Base-by-base conservation (phyloP, 2,113 vertebrate species). In the Sinosuthora webbiana region DNA sequence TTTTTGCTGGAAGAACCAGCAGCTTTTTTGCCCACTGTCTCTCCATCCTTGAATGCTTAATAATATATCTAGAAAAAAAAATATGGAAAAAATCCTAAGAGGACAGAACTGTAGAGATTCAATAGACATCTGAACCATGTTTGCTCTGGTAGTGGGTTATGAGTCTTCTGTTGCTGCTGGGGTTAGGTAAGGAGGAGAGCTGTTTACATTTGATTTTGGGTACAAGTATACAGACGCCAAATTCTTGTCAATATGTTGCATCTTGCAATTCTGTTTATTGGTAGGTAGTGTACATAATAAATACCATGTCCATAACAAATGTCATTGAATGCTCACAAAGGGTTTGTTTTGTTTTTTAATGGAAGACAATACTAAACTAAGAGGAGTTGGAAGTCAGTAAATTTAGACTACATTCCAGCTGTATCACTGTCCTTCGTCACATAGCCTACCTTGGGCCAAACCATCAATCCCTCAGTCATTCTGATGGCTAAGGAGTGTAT, bases 151-250 rank as follows among this genome's bases (percentile, higher is more conserved):
- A 81, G 60, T 57, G 57, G 60, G 50, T 76, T 59, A 62, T 5
- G 1, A 53, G 9, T 10, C n/a, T 77, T 92, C 74, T 45, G 52
- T 52, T 68, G n/a, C 79, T 76, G 44, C 6, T 17, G 27, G 10
- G 15, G 7, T 53, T 53, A 53, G 44, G 31, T 64, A 49, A 92
- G 87, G 47, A 77, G 39, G 39, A 89, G 67, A 83, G 44, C 9
- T 42, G 45, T 53, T 95, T 86, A n/a, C 56, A 68, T 47, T 71
- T 89, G 71, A 93, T 87, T 95, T 96, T 55, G 87, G 87, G 75
- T 95, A 94, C 56, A 95, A 93, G 33, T 79, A 85, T 71, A 85
- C 71, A 92, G 67, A 57, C 45, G 75, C 30, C 69, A 90, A 81
- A 78, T 90, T 95, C 93, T 86, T 77, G 56, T 42, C 73, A 93